Evolutionary conservation across 1,140 invertebrate genomes (phyloP).

Genomic region (Luehdorfia chinensis): DNA sequence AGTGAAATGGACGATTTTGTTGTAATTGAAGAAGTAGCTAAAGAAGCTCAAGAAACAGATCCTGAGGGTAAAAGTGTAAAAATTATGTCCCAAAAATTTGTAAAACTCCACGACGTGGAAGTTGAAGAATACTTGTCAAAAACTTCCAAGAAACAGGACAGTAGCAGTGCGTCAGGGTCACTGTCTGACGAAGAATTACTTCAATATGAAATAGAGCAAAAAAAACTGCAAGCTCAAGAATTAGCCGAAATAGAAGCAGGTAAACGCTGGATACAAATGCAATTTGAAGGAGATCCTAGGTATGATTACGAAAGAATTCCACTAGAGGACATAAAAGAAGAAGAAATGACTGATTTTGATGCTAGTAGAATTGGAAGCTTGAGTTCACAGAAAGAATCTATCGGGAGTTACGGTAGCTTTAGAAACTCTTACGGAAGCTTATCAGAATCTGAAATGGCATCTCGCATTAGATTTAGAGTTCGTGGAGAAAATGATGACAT

Average conservation of each 20-base stretch:
- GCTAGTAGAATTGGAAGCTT: conserved; percentile 88
- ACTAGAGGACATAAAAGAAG: conserved; percentile 94
- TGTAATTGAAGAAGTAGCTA: conserved; percentile 90
- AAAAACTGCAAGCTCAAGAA: conserved; percentile 76
- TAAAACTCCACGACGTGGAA: conserved; percentile 83
- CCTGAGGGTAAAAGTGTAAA: conserved; percentile 87
- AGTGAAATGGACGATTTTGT: conserved; percentile 92
- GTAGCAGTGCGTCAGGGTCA: conserved; percentile 78
- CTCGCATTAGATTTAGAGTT: conserved; percentile 87
- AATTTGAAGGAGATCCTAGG: conserved; percentile 83
- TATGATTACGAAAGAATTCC: conserved; percentile 87
- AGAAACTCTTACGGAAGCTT: conserved; percentile 88
- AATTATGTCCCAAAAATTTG: conserved; percentile 78
- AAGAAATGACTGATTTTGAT: conserved; percentile 90
- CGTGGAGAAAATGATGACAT: conserved; percentile 92
- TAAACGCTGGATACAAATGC: conserved; percentile 93
- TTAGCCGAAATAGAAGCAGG: conserved; percentile 83
- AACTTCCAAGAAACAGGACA: conserved; percentile 72
- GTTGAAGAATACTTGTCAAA: conserved; percentile 84
- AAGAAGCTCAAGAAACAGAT: conserved; percentile 88
- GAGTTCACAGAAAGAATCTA: conserved; percentile 88
- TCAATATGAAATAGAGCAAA: conserved; percentile 87
- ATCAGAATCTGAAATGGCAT: conserved; percentile 90
- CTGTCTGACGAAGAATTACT: conserved; percentile 80
- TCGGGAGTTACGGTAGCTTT: conserved; percentile 85